Conservation (phyloP, 2,797 vertebrate species). For the Phoxinus dragarum region DNA sequence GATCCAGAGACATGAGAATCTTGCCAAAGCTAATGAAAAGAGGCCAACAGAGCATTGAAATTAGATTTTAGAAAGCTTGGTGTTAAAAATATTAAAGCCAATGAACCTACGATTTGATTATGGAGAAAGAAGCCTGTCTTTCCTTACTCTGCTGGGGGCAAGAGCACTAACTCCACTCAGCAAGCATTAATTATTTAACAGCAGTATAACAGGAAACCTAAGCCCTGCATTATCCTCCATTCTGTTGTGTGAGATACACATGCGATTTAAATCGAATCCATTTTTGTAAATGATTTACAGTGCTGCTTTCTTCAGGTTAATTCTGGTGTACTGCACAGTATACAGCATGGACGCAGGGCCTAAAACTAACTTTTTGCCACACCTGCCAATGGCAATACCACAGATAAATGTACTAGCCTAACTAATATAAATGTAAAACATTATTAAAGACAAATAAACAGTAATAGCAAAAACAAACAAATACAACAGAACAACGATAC, state of each 20-base stretch:
- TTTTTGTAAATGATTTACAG: neutral
- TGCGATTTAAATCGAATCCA: neutral
- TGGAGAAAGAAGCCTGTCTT: neutral
- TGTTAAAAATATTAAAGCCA: slow-evolving; percentile 36
- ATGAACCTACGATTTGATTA: neutral
- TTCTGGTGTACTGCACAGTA: neutral
- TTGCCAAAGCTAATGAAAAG: neutral
- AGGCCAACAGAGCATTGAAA: slow-evolving; percentile 36
- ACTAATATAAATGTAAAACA: no score
- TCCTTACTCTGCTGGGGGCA: neutral
- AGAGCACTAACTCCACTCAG: neutral
- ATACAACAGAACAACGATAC: no score
- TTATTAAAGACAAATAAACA: no score
- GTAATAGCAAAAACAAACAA: no score
- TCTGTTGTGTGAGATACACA: neutral
- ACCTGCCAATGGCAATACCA: no score
- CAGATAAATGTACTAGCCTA: no score
- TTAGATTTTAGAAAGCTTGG: neutral
- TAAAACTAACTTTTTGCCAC: no score
- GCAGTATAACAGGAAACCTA: neutral
- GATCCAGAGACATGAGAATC: neutral
- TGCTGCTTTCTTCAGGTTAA: neutral
- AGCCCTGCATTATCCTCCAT: neutral
- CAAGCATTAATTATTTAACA: slow-evolving; percentile 1
- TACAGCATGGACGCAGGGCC: neutral